These are phyloP conservation scores for Trachops cirrhosus DNA, from an alignment of 2,797 vertebrate genomes.

Conservation along the genomic window DNA sequence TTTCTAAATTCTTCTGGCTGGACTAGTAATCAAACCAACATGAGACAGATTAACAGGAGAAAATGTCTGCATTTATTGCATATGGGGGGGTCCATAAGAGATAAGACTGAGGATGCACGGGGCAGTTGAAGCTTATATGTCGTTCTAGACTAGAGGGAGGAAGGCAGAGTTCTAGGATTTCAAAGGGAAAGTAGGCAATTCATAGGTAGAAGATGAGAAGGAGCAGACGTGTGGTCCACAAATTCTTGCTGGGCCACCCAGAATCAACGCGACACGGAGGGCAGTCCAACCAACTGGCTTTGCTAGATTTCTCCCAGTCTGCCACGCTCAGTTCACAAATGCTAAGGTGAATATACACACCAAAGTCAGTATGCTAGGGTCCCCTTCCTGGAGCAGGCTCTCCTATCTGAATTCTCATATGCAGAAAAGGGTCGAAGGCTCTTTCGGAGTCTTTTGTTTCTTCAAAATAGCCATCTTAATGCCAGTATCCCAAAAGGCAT, in stretches of 20 bases:
- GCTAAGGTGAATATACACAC: not conserved
- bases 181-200: not conserved
- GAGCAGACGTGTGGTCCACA: not conserved
- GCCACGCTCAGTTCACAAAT: not conserved
- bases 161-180: not conserved
- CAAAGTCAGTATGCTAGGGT: not conserved
- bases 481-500: not conserved
- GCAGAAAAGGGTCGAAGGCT: not conserved
- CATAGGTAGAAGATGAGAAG: not conserved
- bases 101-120: not conserved
- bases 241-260: not conserved
- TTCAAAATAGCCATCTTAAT: not conserved
- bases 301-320: not conserved
- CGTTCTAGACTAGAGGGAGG: not conserved
- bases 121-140: not conserved
- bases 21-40: not conserved
- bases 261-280: not conserved
- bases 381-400: not conserved
- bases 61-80: not conserved
- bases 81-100: not conserved
- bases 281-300: not conserved
- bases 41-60: not conserved
- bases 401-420: not conserved
- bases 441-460: not conserved
- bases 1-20: not conserved